Percentiles rank a stretch among this genome's conserved stretches.
These are phyloP conservation scores for Drosophila lacicola DNA, from an alignment of 2,888 invertebrate species.

Conservation along the genomic window DNA sequence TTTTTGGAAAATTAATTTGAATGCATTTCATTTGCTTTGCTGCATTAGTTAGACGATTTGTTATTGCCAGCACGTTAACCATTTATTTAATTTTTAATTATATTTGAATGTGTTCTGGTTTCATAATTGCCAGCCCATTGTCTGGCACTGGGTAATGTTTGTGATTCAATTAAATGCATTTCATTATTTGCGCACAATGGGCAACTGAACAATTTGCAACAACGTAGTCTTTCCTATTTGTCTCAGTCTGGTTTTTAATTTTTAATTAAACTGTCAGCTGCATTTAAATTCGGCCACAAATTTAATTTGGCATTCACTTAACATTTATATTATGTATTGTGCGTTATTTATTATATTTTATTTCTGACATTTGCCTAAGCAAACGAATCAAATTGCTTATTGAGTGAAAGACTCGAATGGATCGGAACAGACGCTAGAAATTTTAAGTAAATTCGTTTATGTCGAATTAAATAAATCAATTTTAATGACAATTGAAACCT, in stretches of 20 bases:
- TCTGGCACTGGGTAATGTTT: slow-evolving; percentile 40
- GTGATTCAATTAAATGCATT: slow-evolving; percentile 68
- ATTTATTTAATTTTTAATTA: slow-evolving; percentile 74
- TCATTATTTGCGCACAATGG: slow-evolving; percentile 29
- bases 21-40: slow-evolving; percentile 46
- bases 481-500: neutral
- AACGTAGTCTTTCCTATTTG: slow-evolving; percentile 19
- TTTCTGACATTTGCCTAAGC: slow-evolving; percentile 34
- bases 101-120: slow-evolving; percentile 69
- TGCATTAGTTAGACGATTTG: slow-evolving; percentile 63
- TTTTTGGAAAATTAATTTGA: slow-evolving; percentile 48
- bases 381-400: slow-evolving; percentile 48
- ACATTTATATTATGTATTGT: slow-evolving; percentile 34
- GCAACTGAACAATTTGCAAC: slow-evolving; percentile 6
- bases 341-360: slow-evolving; percentile 19
- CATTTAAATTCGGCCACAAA: slow-evolving; percentile 50
- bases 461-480: slow-evolving; percentile 2
- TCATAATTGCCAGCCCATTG: slow-evolving; percentile 62
- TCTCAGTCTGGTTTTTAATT: slow-evolving; percentile 49
- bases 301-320: slow-evolving; percentile 55
- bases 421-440: neutral
- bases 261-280: slow-evolving; percentile 65
- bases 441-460: neutral
- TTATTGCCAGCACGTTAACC: slow-evolving; percentile 36
- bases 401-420: slow-evolving; percentile 25